Evolutionary conservation across 1,140 invertebrate genomes (phyloP), one percentile per base, ranked within the genome.

Genomic region (Drosophila kurseongensis): DNA sequence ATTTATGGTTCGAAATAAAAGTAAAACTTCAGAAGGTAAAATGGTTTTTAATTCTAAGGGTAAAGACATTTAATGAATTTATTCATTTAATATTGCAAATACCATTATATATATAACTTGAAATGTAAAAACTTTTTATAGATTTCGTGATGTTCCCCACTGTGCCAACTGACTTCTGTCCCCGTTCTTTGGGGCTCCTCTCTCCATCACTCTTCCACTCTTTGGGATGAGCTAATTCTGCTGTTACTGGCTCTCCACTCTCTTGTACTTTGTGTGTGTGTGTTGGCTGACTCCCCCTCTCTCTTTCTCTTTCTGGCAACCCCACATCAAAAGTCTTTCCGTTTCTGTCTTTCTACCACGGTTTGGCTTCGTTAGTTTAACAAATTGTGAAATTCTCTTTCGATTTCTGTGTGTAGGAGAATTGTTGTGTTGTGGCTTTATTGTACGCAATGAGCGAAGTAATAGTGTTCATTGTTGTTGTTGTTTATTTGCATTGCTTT

Each of bases 351-450:
- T 48, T 41, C 40, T 71, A 61, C 66, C 52, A 72, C 68, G 68
- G 66, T 72, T 71, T 72, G 68, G 66, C 68, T 72, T 72, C 68
- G 68, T 71, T 71, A 71, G 65, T 48, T 58, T 58, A 72, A 72
- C 66, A 72, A 71, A 72, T 71, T 72, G 68, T 72, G 68, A 72
- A 72, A 72, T 72, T 71, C 66, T 72, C 68, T 71, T 71, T 71
- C 52, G 65, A 68, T 68, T 68, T 72, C 42, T 48, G 52, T 71
- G 66, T 42, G 44, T 36, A 57, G 44, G 47, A 29, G n/a, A 32
- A 50, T 32, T 50, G 29, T 47, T 54, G 23, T 63, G 35, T 27
- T 56, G 48, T 56, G 42, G 50, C 51, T 60, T 63, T 40, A 63
- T 55, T 60, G 60, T 60, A 60, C 55, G 40, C 50, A 57, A 65